Conservation (phyloP, 1,140 invertebrate genomes). For the Penaeus vannamei region DNA sequence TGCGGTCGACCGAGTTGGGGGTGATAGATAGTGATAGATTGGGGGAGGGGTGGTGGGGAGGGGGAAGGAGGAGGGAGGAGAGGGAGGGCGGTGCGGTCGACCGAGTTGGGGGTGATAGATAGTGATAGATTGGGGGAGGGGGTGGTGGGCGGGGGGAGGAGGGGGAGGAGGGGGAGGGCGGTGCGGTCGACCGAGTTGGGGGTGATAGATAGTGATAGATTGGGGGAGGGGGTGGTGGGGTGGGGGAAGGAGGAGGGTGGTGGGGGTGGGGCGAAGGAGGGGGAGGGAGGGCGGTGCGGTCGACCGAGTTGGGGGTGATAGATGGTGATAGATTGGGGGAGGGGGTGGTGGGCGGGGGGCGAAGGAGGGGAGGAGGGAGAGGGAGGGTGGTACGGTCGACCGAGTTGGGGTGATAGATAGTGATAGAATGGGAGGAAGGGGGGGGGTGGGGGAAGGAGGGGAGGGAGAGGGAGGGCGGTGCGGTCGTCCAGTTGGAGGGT, state of each 20-base stretch:
- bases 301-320: not conserved
- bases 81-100: constrained; percentile 3
- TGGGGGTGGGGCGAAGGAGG: not conserved
- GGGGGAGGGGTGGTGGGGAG: too few species aligned
- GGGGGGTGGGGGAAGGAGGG: not conserved
- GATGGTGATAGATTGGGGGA: not conserved
- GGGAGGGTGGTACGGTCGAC: not conserved
- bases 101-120: too few species aligned
- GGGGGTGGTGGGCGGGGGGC: not conserved
- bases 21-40: not conserved
- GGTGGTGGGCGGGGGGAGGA: not conserved
- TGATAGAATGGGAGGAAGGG: not conserved
- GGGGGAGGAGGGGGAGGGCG: not conserved
- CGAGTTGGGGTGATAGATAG: not conserved
- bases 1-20: not conserved
- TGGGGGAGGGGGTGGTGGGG: too few species aligned
- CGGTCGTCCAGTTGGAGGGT: not conserved
- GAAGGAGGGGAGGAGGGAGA: not conserved
- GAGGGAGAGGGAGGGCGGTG: not conserved
- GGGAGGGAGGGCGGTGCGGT: not conserved
- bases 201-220: not conserved
- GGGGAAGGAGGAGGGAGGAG: not conserved
- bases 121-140: not conserved
- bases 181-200: not conserved
- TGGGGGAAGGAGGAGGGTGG: not conserved